A percentile compares a stretch with the other conserved stretches of the same genome.
Evolutionary conservation across 2,888 invertebrate species (phyloP).

Genomic region (Lepidonotus clava): DNA sequence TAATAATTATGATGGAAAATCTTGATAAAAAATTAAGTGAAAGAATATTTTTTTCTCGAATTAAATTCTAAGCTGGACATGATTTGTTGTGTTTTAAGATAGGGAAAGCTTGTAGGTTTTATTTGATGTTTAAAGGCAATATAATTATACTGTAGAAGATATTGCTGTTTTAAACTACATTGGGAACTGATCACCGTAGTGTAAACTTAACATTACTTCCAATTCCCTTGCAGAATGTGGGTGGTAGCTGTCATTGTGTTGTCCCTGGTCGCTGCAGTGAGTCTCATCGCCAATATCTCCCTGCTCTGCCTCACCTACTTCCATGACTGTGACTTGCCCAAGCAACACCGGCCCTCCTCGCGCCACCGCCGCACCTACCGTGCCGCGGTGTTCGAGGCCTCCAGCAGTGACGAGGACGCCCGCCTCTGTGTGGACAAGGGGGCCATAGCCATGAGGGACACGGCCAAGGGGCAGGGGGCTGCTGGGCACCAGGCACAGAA

Average conservation of each 20-base stretch:
- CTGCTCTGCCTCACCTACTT: constrained; percentile 57
- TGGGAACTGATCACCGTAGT: neutral
- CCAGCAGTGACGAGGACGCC: constrained; percentile 28
- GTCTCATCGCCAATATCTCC: constrained; percentile 67
- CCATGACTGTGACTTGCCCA: constrained; percentile 26
- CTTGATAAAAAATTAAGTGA: too few species aligned
- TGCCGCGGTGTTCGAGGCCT: constrained; percentile 10
- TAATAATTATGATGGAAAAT: too few species aligned
- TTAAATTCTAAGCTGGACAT: too few species aligned
- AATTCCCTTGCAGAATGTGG: constrained; percentile 65
- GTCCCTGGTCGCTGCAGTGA: constrained; percentile 64
- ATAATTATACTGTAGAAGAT: too few species aligned
- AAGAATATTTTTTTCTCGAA: too few species aligned
- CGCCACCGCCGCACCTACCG: constrained; percentile 20
- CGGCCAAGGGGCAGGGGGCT: neutral
- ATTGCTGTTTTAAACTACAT: too few species aligned
- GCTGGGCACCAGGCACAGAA: too few species aligned
- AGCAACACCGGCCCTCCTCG: neutral
- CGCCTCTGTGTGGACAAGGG: neutral
- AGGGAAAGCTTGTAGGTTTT: too few species aligned
- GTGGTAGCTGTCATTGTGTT: constrained; percentile 63
- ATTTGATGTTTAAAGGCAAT: too few species aligned
- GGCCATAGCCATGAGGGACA: neutral
- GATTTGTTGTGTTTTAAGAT: too few species aligned
- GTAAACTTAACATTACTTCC: neutral